phyloP scores from a whole-genome alignment of 37 sponge, comb jelly and placozoan species.

The Halichondria panicea region DNA sequence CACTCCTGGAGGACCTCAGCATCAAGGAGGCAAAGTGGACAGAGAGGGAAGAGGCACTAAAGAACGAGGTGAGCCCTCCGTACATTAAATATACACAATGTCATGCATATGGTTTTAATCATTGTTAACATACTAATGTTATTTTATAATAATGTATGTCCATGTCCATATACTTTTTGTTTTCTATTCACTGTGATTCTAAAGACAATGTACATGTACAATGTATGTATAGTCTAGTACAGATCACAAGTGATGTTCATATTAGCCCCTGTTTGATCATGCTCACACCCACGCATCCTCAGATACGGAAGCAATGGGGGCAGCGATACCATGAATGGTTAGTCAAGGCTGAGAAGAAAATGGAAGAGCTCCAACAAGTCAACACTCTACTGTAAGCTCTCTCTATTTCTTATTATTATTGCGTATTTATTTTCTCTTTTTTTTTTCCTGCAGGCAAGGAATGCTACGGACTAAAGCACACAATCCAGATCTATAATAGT shows the following conservation, averaged over 20 bases:
- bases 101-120: too few relatives aligned
- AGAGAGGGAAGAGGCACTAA: conserved; percentile 48
- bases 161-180: background rate
- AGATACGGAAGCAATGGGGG: conserved; percentile 73
- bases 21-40: conserved; percentile 71
- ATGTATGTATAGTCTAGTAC: background rate
- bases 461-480: background rate
- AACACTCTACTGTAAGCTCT: conserved; percentile 54
- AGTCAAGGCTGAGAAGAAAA: conserved; percentile 79
- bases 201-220: background rate
- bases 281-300: background rate
- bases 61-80: conserved; percentile 26
- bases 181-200: background rate
- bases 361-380: conserved; percentile 74
- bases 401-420: background rate
- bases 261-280: background rate
- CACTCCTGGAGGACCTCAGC: conserved; percentile 44
- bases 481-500: background rate
- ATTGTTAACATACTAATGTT: too few relatives aligned
- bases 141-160: background rate
- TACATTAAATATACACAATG: too few relatives aligned
- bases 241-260: background rate
- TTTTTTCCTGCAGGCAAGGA: conserved; percentile 3
- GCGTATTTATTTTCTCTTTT: background rate
- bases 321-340: conserved; percentile 82